These are phyloP conservation scores for Cochlearius cochlearius DNA, from an alignment of 2,113 vertebrate genomes.

Conservation along the genomic window DNA sequence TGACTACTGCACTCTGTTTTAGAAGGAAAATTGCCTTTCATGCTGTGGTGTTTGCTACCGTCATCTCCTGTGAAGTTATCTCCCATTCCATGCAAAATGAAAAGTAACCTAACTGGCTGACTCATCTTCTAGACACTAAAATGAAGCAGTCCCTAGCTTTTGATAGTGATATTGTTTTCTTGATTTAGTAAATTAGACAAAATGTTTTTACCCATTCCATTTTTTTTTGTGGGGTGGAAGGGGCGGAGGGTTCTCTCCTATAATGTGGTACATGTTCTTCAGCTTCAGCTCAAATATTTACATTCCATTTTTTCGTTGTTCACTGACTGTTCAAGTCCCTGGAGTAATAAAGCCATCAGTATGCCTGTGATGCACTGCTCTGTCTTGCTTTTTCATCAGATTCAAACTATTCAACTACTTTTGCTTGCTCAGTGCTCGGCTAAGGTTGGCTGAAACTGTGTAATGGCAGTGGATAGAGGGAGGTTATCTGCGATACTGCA, in stretches of 20 bases:
- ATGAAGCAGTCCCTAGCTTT: neutral
- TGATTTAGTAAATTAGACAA: neutral
- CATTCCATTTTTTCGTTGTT: neutral
- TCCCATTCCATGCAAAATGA: neutral
- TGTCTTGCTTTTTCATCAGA: neutral
- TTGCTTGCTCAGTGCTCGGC: neutral
- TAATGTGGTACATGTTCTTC: neutral
- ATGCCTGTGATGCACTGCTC: neutral
- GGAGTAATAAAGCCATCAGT: neutral
- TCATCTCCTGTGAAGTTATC: neutral
- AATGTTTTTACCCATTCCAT: neutral
- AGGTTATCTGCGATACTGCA: neutral
- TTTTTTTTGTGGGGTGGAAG: accelerated
- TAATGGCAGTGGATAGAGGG: neutral
- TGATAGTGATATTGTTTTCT: neutral
- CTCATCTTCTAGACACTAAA: neutral
- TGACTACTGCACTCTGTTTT: neutral
- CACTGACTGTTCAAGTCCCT: neutral
- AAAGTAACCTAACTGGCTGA: neutral
- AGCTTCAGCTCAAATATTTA: neutral
- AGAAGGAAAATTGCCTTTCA: neutral
- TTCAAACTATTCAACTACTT: neutral
- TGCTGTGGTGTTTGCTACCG: neutral
- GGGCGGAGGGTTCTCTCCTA: accelerated
- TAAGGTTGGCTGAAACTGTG: neutral